Evolutionary conservation across 37 sponge, comb jelly and placozoan genomes (phyloP), one percentile per base, ranked within the genome.

Genomic region (Petrosia ficiformis): DNA sequence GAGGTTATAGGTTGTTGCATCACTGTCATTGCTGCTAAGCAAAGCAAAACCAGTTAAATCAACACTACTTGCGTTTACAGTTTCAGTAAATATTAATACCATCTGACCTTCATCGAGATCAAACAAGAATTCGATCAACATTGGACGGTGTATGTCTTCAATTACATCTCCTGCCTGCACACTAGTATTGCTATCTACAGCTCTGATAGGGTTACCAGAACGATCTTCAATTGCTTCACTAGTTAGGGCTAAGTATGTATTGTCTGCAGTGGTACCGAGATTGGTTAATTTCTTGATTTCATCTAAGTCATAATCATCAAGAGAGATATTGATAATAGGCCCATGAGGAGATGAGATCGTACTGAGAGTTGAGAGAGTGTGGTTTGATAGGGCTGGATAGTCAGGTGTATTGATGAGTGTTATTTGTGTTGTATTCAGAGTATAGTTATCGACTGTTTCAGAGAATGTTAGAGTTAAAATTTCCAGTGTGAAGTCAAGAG

Each of bases 211-310:
- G 59, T 88, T 87, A 8, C 82, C 85, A 33, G 78, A 81, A 25
- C 72, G 41, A 42, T 90, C 92, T 6, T 65, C 22, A 42, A 78
- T 48, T 26, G 88, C 81, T 34, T 31, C 16, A 0, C 58, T 56
- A 44, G 92, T 83, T 52, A 95, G 76, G 22, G 85, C 73, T 28
- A 95, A 54, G 73, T 81, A 95, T 8, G 95, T 95, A 76, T 87
- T 82, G 0, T 37, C n/a, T 0, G 75, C 16, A 25, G 67, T 30
- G 35, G 86, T 87, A 14, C 84, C 87, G 44, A 95, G 73, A 43
- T 76, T n/a, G 63, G 52, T 39, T 0, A 66, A 39, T 72, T 72
- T 70, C 69, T 93, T 93, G 30, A 93, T 65, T 71, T 89, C 84
- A 70, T 93, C 86, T 25, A 93, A 71, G 44, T 93, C 90, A 31